phyloP scores from a whole-genome alignment of 2,113 vertebrate species.

The Phyllopteryx taeniolatus region DNA sequence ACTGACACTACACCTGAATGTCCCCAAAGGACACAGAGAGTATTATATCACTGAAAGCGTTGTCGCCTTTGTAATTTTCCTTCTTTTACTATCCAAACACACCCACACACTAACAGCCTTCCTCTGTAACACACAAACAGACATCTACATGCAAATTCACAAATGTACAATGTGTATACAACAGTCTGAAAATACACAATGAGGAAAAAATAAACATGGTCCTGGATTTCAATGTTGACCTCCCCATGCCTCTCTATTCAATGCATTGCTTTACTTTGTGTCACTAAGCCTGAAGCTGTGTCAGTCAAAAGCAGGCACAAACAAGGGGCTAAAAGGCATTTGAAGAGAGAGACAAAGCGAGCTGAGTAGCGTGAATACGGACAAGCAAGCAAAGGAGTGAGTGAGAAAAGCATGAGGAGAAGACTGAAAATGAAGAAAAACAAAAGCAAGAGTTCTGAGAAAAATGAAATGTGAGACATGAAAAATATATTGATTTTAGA shows the following conservation, averaged over 20 bases:
- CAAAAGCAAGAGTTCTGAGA: background rate
- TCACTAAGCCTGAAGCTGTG: conserved; percentile 11
- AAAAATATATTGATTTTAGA: background rate
- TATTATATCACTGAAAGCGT: conserved; percentile 4
- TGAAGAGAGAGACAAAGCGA: conserved; percentile 2
- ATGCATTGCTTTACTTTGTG: conserved; percentile 19
- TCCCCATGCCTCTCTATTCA: conserved; percentile 10
- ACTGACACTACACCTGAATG: conserved; percentile 20
- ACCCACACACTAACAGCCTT: background rate
- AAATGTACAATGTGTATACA: conserved; percentile 16
- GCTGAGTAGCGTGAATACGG: background rate
- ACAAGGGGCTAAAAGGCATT: conserved; percentile 21
- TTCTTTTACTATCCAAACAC: background rate
- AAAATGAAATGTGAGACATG: conserved; percentile 2
- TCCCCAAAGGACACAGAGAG: conserved; percentile 12
- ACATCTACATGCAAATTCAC: conserved; percentile 10
- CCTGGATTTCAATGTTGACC: conserved; percentile 5
- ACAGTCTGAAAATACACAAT: background rate
- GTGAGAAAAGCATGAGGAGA: background rate
- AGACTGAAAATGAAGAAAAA: background rate
- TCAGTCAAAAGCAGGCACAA: conserved; percentile 32
- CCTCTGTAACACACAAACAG: conserved; percentile 2
- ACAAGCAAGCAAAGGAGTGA: background rate
- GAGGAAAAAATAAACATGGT: background rate
- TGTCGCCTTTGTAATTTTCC: background rate